These are phyloP conservation scores for Acanthisitta chloris DNA, from an alignment of 2,113 vertebrate species.

Conservation along the genomic window DNA sequence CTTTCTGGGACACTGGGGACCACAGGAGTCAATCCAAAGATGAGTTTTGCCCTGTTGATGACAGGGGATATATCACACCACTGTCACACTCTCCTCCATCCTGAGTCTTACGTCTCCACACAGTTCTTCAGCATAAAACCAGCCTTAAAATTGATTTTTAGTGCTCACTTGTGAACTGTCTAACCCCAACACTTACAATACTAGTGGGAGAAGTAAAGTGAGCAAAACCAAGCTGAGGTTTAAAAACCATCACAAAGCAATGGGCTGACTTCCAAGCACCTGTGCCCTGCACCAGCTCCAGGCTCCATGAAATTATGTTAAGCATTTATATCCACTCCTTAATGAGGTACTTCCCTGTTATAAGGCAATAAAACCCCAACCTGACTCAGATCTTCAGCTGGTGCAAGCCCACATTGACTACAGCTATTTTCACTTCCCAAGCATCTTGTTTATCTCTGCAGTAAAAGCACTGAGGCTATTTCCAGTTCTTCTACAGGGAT, in stretches of 20 bases:
- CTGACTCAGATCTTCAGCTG: not conserved
- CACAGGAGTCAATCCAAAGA: not conserved
- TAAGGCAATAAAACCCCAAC: not conserved
- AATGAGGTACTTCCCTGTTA: not conserved
- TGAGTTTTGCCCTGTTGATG: not conserved
- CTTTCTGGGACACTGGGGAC: not conserved
- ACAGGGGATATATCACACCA: not conserved
- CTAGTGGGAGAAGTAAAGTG: not conserved
- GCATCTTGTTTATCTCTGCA: not conserved
- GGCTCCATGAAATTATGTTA: not conserved
- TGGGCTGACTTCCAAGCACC: not conserved
- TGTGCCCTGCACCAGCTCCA: accelerated
- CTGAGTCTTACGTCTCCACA: not conserved
- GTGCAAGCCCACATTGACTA: not conserved
- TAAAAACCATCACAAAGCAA: not conserved
- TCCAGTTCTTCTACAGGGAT: not conserved
- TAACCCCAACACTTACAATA: not conserved
- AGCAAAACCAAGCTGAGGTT: not conserved
- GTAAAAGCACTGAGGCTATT: not conserved
- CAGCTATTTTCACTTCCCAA: not conserved
- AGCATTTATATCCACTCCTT: not conserved
- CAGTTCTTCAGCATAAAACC: not conserved
- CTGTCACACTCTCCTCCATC: not conserved
- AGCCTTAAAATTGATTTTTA: not conserved
- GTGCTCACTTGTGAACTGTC: not conserved